Base-by-base conservation (phyloP, 2,888 invertebrate genomes). In the Phoronis australis region DNA sequence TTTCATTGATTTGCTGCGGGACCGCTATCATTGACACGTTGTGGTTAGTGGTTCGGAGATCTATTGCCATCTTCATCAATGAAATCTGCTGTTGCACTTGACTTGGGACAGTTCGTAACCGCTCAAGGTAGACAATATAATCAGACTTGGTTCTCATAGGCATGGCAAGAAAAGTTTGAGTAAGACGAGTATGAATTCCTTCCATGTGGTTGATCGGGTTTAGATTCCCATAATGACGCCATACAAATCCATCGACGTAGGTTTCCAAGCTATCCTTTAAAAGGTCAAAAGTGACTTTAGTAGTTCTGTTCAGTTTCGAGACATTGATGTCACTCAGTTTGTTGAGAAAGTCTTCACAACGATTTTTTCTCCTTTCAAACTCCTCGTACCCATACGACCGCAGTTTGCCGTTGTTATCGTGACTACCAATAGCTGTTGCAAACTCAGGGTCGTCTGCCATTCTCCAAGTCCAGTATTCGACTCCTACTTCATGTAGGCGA, bases 191-290 rank as follows among this genome's bases (percentile, higher is more conserved):
- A n/a, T 66, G 66, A 4, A 61, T 48, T 4, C 66, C 67, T 47
- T 75, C 75, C 42, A 73, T 52, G 50, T 66, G 69, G 46, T 63
- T 71, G 5, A 76, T 40, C 1, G 76, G 73, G 39, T 62, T 71
- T 38, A 69, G 42, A n/a, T n/a, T n/a, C n/a, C n/a, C n/a, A n/a
- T n/a, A n/a, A n/a, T n/a, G n/a, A n/a, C n/a, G n/a, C n/a, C n/a
- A n/a, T n/a, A n/a, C n/a, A n/a, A n/a, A n/a, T n/a, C n/a, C n/a
- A n/a, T n/a, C n/a, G n/a, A n/a, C n/a, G n/a, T n/a, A n/a, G n/a
- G n/a, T n/a, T n/a, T n/a, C n/a, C n/a, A n/a, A n/a, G n/a, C n/a
- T n/a, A n/a, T n/a, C n/a, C n/a, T n/a, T n/a, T n/a, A n/a, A n/a
- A n/a, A n/a, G n/a, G n/a, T n/a, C n/a, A n/a, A n/a, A n/a, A n/a